Evolutionary conservation across 2,797 vertebrate genomes (phyloP), one percentile per base, ranked within the genome.

Genomic region (Thaleichthys pacificus): DNA sequence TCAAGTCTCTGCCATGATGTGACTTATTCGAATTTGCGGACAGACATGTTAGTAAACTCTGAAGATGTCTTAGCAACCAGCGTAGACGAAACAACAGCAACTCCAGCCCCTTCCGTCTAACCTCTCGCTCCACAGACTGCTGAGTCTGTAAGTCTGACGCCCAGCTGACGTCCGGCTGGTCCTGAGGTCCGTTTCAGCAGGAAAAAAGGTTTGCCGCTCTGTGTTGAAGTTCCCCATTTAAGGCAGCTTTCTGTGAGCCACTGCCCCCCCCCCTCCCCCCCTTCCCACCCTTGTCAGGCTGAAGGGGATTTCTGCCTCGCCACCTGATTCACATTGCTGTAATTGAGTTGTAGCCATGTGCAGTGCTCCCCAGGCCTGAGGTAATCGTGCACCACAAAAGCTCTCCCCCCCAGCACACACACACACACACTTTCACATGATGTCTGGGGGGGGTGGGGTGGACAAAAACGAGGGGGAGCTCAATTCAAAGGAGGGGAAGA

Each of bases 281-380:
- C 24, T 3, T 3, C 21, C 58, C 21, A 7, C 21, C 11, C 11
- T 21, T 72, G 60, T 83, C 81, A 77, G 80, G 80, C 77, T 77
- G 61, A 85, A 86, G 89, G 89, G 90, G 89, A 61, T 58, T 77
- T 90, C 90, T 91, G 12, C 51, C 26, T 51, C n/a, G 3, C 26
- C 24, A 91, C 91, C 90, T 91, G 90, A 93, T 86, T 92, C 89
- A 84, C 87, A 89, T 91, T 90, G 84, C 86, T 81, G 82, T 90
- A 90, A 91, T 93, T 87, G 88, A 91, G 88, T 92, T 91, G 83
- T 84, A 81, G 88, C 86, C 86, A 83, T 86, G 64, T 77, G 77
- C 84, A 88, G 75, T 79, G 82, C 79, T 81, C 75, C 81, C 70
- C 38, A 68, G 83, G 86, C 87, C 85, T 72, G 77, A 86, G 87